phyloP scores from a whole-genome alignment of 2,888 invertebrate species.

The Lymantria monacha region DNA sequence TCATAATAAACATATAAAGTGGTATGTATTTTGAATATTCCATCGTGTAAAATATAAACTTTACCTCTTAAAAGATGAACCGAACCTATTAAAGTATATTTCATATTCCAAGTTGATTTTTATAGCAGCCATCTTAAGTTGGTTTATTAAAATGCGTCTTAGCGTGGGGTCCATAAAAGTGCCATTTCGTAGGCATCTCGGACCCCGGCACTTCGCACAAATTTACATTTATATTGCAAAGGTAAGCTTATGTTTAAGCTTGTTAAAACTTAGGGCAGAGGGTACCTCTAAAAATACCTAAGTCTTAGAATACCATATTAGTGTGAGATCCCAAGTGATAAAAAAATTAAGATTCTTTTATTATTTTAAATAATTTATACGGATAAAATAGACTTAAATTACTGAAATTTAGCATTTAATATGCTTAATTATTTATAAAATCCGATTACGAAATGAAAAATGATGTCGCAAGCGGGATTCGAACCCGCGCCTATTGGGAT shows the following conservation, averaged over 20 bases:
- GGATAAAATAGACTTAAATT: too few relatives aligned
- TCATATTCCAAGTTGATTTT: constrained; percentile 41
- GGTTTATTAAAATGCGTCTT: constrained; percentile 44
- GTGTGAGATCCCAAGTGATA: too few relatives aligned
- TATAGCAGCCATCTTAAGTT: constrained; percentile 36
- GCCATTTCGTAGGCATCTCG: constrained; percentile 35
- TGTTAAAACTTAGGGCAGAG: constrained; percentile 28
- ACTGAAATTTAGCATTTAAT: too few relatives aligned
- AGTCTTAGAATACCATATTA: too few relatives aligned
- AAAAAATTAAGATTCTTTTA: too few relatives aligned
- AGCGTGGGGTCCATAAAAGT: constrained; percentile 44
- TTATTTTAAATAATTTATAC: too few relatives aligned
- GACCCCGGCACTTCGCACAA: constrained; percentile 33
- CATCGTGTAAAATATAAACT: constrained; percentile 3
- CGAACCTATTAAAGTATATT: constrained; percentile 30
- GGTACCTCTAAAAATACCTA: constrained; percentile 5
- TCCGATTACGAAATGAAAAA: too few relatives aligned
- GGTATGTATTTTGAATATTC: too few relatives aligned
- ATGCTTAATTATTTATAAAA: too few relatives aligned
- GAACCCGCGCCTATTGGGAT: too few relatives aligned
- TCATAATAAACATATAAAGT: too few relatives aligned
- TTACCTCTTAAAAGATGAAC: constrained; percentile 25
- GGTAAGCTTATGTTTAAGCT: constrained; percentile 40
- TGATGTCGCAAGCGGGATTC: too few relatives aligned
- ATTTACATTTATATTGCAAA: constrained; percentile 53